A percentile compares a stretch with the other conserved stretches of the same genome.
These are phyloP conservation scores for Strix uralensis DNA, from an alignment of 2,113 vertebrate species.

Conservation along the genomic window DNA sequence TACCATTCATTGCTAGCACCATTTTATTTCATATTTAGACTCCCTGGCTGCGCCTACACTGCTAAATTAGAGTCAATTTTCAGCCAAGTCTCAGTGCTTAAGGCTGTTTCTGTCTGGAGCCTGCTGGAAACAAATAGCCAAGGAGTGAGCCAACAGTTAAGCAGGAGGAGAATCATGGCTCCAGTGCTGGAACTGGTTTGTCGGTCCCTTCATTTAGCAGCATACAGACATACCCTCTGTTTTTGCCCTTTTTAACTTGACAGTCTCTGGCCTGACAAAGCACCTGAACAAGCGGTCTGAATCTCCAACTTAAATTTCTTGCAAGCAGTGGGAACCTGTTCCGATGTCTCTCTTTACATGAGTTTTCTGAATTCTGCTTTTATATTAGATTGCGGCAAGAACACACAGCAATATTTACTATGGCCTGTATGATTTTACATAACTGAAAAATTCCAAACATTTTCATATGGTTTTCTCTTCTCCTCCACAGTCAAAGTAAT, in stretches of 20 bases:
- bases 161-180: slow-evolving; percentile 5
- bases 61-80: slow-evolving; percentile 32
- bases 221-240: neutral
- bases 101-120: slow-evolving; percentile 52
- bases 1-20: neutral
- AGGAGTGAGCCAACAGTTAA: slow-evolving; percentile 32
- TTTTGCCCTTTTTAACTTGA: neutral
- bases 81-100: slow-evolving; percentile 48
- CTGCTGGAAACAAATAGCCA: slow-evolving; percentile 39
- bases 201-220: neutral
- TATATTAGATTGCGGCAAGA: neutral
- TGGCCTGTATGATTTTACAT: neutral
- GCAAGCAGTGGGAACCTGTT: neutral
- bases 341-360: neutral
- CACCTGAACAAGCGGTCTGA: neutral
- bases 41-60: slow-evolving; percentile 9
- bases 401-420: neutral
- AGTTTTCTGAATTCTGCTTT: neutral
- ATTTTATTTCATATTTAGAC: slow-evolving; percentile 7
- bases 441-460: neutral
- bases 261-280: neutral
- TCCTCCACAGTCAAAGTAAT: neutral
- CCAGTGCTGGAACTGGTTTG: neutral
- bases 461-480: neutral
- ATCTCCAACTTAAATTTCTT: neutral